These are phyloP conservation scores for Hystrix cristata DNA, from an alignment of 2,113 vertebrate genomes.

Conservation along the genomic window DNA sequence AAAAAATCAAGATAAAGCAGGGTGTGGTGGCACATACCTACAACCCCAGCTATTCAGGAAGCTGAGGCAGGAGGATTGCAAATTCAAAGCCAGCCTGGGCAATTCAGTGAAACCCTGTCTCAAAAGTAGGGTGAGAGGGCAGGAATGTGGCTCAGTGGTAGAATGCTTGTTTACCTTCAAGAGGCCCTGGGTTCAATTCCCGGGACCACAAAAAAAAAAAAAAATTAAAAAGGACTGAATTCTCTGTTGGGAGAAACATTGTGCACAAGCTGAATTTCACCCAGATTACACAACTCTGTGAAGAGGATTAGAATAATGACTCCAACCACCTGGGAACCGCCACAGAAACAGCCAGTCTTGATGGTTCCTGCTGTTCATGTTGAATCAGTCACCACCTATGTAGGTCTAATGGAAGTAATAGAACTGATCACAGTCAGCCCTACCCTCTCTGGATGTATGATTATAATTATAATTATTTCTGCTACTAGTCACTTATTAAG, in stretches of 20 bases:
- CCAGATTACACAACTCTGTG: background rate
- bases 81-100: background rate
- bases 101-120: background rate
- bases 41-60: background rate
- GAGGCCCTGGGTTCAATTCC: background rate
- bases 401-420: conserved; percentile 7
- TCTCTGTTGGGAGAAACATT: background rate
- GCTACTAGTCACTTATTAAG: background rate
- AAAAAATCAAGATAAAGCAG: background rate
- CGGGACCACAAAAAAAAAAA: background rate
- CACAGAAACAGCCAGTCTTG: background rate
- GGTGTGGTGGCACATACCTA: background rate
- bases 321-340: background rate
- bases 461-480: background rate
- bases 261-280: conserved; percentile 22
- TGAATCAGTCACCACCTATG: background rate
- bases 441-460: background rate
- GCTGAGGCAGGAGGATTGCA: background rate
- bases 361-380: background rate
- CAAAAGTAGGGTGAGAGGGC: background rate
- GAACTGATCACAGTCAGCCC: background rate
- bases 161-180: background rate
- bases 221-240: background rate
- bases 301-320: background rate
- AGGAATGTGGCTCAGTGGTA: background rate